Conservation (phyloP, 2,113 vertebrate genomes). For the Furnarius figulus region DNA sequence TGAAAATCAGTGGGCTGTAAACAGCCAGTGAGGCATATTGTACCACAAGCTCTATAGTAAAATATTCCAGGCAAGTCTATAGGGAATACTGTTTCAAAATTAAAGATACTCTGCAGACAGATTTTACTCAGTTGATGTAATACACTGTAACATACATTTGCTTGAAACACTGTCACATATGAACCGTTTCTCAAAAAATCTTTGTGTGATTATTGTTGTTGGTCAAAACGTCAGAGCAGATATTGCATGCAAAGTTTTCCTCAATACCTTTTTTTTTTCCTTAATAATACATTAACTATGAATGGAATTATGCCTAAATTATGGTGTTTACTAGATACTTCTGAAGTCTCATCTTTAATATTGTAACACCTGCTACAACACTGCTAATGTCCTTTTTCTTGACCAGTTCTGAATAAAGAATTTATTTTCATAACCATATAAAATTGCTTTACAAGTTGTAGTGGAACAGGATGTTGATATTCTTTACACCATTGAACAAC, state of each 20-base stretch:
- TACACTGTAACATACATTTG: neutral
- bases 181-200: neutral
- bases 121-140: neutral
- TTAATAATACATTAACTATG: neutral
- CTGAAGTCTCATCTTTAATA: neutral
- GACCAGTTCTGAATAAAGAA: neutral
- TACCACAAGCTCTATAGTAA: neutral
- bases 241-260: neutral
- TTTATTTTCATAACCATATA: neutral
- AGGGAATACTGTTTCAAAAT: neutral
- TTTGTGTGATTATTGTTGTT: neutral
- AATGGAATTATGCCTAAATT: neutral
- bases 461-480: neutral
- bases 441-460: neutral
- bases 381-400: neutral
- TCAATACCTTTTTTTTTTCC: neutral
- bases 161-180: neutral
- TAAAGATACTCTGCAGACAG: neutral
- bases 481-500: neutral
- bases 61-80: accelerated
- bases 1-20: neutral
- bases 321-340: neutral
- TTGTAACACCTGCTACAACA: neutral
- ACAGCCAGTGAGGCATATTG: neutral
- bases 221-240: neutral